Conservation (phyloP, 2,888 invertebrate genomes). For the Rotaria socialis region DNA sequence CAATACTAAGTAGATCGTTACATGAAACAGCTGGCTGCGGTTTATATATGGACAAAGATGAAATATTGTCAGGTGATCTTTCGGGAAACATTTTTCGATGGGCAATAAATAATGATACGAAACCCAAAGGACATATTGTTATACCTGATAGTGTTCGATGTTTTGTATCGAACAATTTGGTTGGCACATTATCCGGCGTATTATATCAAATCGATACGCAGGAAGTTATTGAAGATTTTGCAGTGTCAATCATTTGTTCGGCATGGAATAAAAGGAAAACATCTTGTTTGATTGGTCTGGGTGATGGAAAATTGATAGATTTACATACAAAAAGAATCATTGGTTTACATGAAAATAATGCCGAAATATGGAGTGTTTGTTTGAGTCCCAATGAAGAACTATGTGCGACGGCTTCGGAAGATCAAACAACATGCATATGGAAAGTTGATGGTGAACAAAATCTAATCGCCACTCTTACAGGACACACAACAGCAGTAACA, state of each 20-base stretch:
- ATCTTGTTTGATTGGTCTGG: neutral
- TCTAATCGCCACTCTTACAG: neutral
- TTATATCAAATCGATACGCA: neutral
- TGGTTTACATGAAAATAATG: neutral
- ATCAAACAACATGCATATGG: slow-evolving; percentile 31
- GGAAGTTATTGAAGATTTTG: neutral
- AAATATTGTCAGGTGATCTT: slow-evolving; percentile 11
- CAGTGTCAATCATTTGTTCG: neutral
- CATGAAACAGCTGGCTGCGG: slow-evolving; percentile 34
- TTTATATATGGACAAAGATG: neutral
- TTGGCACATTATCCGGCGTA: neutral
- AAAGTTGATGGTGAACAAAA: neutral
- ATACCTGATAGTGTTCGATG: slow-evolving; percentile 29
- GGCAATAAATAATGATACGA: neutral
- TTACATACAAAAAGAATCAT: neutral
- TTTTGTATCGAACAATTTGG: neutral
- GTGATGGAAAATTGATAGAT: neutral
- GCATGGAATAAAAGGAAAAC: neutral
- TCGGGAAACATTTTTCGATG: neutral
- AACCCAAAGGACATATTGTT: neutral
- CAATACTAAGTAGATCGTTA: neutral
- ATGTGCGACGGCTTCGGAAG: slow-evolving; percentile 11
- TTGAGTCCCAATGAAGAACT: slow-evolving; percentile 7
- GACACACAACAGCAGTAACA: slow-evolving; percentile 23
- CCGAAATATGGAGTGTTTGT: slow-evolving; percentile 22